Conservation (phyloP, 2,113 vertebrate species). For the Oryzias melastigma region DNA sequence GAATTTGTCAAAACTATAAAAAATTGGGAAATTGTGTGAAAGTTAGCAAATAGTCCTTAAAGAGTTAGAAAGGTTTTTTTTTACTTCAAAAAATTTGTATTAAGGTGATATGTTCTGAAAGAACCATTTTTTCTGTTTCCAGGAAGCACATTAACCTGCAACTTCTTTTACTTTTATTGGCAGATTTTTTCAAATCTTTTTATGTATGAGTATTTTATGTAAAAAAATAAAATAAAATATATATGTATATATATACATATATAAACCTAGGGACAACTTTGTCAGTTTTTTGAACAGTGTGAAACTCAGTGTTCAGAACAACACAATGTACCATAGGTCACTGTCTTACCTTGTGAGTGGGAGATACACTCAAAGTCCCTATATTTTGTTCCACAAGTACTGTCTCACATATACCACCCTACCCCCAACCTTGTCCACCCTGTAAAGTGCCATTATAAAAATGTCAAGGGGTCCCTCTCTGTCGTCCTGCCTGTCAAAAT, state of each 20-base stretch:
- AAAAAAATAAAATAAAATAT: neutral
- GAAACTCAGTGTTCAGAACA: constrained; percentile 5
- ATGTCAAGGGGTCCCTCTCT: constrained; percentile 70
- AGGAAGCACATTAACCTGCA: constrained; percentile 10
- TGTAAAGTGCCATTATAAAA: constrained; percentile 77
- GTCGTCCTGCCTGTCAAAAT: constrained; percentile 71
- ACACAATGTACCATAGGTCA: constrained; percentile 31
- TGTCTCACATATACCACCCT: constrained; percentile 40
- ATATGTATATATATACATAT: constrained; percentile 8
- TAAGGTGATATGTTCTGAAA: constrained; percentile 32
- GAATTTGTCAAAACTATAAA: too few species aligned
- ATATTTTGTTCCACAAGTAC: constrained; percentile 53
- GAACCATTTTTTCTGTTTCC: constrained; percentile 27
- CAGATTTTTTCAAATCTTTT: neutral
- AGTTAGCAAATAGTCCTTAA: neutral
- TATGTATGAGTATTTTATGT: neutral
- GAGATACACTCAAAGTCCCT: constrained; percentile 31
- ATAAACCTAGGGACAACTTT: neutral
- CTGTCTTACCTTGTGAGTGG: constrained; percentile 32
- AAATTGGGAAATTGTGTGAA: too few species aligned
- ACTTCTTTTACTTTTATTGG: too few species aligned
- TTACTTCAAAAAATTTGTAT: constrained; percentile 31
- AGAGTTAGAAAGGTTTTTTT: constrained; percentile 47
- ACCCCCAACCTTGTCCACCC: constrained; percentile 65
- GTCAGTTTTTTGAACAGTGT: neutral